A percentile compares a stretch with the other conserved stretches of the same genome.
phyloP scores from a whole-genome alignment of 2,888 invertebrate species.

The Euclidia mi region DNA sequence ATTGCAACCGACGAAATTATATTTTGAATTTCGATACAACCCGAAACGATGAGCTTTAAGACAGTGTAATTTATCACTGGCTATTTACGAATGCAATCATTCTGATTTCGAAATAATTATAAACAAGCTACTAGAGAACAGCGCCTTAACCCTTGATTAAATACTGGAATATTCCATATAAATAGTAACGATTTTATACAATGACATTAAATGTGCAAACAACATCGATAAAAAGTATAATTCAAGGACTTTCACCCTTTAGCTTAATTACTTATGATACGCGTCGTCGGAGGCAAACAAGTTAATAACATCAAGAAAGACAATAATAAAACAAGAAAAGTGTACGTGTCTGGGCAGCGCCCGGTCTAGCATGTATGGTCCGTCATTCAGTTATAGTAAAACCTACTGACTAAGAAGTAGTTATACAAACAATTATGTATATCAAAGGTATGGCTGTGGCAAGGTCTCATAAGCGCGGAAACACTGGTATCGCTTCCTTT shows the following conservation, averaged over 20 bases:
- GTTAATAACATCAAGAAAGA: conserved; percentile 47
- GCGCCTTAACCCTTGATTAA: conserved; percentile 7
- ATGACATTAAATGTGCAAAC: conserved; percentile 43
- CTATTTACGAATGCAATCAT: neutral
- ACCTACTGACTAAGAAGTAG: conserved; percentile 29
- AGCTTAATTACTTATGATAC: conserved; percentile 44
- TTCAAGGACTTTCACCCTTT: conserved; percentile 58
- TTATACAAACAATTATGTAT: conserved; percentile 21
- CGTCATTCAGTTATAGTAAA: conserved; percentile 23
- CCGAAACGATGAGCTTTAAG: neutral
- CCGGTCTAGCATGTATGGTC: conserved; percentile 37
- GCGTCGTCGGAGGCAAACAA: conserved; percentile 55
- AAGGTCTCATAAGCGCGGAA: conserved; percentile 70
- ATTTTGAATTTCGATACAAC: neutral
- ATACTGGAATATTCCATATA: conserved; percentile 37
- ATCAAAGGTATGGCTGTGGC: conserved; percentile 63
- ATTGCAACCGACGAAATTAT: conserved; percentile 35
- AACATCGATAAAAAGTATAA: conserved; percentile 54
- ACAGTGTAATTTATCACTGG: neutral
- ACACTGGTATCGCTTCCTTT: conserved; percentile 75
- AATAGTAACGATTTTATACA: conserved; percentile 27
- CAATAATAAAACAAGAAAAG: conserved; percentile 49
- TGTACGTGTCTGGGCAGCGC: conserved; percentile 42
- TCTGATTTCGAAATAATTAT: neutral
- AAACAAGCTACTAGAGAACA: neutral